A percentile compares a stretch with the other conserved stretches of the same genome.
Evolutionary conservation across 2,797 vertebrate species (phyloP).

Genomic region (Poeciliopsis gracilis): DNA sequence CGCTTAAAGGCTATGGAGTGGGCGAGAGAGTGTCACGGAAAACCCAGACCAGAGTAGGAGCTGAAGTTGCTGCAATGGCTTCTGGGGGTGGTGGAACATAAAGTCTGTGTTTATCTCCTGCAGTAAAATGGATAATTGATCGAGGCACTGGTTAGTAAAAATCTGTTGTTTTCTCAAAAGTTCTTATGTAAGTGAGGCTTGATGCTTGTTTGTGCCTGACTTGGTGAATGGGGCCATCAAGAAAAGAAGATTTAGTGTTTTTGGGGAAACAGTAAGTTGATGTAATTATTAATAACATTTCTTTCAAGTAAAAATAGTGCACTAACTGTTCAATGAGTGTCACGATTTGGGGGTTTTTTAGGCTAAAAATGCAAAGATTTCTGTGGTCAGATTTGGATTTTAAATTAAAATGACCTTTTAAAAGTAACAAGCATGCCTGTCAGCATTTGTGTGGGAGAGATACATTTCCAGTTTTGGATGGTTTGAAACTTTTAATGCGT

Average conservation of each 20-base stretch:
- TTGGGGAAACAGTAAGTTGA: background rate
- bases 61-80: background rate
- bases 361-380: background rate
- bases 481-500: background rate
- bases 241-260: background rate
- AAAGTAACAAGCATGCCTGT: background rate
- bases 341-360: background rate
- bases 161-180: background rate
- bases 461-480: background rate
- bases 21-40: background rate
- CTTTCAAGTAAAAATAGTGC: background rate
- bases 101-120: background rate
- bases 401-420: background rate
- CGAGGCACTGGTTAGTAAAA: background rate
- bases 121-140: background rate
- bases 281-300: too few species aligned
- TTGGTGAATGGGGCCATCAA: background rate
- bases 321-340: background rate
- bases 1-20: background rate
- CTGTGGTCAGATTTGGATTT: background rate
- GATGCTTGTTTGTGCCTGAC: background rate
- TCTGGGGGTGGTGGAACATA: background rate
- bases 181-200: background rate
- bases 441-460: background rate
- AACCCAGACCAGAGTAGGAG: background rate